Evolutionary conservation across 2,888 invertebrate species (phyloP), one percentile per base, ranked within the genome.

Genomic region (Sesia bembeciformis): DNA sequence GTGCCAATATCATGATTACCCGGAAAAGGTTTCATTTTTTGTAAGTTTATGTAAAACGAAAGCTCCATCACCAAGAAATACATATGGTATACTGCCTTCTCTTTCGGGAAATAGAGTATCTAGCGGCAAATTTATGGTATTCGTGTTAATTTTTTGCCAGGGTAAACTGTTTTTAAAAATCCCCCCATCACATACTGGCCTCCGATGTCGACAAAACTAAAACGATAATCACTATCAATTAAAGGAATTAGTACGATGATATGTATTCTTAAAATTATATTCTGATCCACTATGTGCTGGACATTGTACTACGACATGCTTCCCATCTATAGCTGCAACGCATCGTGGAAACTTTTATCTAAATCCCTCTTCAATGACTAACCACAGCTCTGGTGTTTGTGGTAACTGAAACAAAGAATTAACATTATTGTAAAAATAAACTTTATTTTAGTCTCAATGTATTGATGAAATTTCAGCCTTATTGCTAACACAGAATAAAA

Each of bases 161-260:
- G 7, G 41, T 41, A 53, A 53, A 43, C 41, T 52, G 43, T 51
- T 54, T 51, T 53, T 56, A 51, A 58, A 61, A 49, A 65, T 57
- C 39, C 61, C 63, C 40, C 65, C 65, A 57, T 68, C 66, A 40
- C 59, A 63, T 58, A 53, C 63, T 66, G 62, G 50, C 57, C 60
- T 4, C 65, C 70, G 41, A 66, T 56, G 50, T 66, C 60, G 4
- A 58, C 62, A 52, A 58, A 61, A 39, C 58, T 58, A 53, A 68
- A 68, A 54, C 56, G 56, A 52, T 65, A 66, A 41, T 62, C 55
- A 4, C 62, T 60, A 57, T 68, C 66, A 43, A 61, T 60, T 43
- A 66, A 52, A 39, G 61, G 67, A 52, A 67, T 55, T 39, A 67
- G 58, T 8, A 66, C 63, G 52, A 67, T 59, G 40, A 54, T 61